A percentile compares a stretch with the other conserved stretches of the same genome.
Evolutionary conservation across 2,797 vertebrate species (phyloP).

Genomic region (Periparus ater): DNA sequence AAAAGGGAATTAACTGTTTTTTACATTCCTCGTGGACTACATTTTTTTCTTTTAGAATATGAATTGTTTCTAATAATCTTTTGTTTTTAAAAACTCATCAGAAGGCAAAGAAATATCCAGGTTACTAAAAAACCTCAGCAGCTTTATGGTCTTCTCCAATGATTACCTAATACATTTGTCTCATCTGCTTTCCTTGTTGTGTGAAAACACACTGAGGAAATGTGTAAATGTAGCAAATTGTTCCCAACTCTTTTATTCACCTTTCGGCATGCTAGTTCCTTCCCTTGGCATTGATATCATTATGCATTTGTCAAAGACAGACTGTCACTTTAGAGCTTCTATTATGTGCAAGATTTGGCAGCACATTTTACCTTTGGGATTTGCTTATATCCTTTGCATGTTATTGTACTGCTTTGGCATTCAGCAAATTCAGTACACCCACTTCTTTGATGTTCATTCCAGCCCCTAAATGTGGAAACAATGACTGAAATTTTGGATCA

Average conservation of each 20-base stretch:
- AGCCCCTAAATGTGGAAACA: conserved; percentile 83
- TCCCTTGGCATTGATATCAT: conserved; percentile 81
- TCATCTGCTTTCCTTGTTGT: conserved; percentile 73
- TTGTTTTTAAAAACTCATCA: conserved; percentile 51
- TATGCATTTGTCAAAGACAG: conserved; percentile 80
- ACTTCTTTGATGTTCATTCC: conserved; percentile 83
- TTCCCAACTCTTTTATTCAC: conserved; percentile 77
- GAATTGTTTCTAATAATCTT: conserved; percentile 52
- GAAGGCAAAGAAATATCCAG: conserved; percentile 29
- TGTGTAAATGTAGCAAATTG: conserved; percentile 76
- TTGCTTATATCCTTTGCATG: conserved; percentile 83
- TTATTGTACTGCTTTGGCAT: conserved; percentile 82
- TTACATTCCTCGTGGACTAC: conserved; percentile 16
- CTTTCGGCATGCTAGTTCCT: conserved; percentile 80
- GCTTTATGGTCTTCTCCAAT: conserved; percentile 28
- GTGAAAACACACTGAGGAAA: conserved; percentile 79
- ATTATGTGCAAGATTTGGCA: conserved; percentile 84
- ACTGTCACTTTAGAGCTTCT: conserved; percentile 79
- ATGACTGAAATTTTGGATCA: conserved; percentile 82
- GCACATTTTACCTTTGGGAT: conserved; percentile 78
- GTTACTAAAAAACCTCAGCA: conserved; percentile 36
- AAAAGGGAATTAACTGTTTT: conserved; percentile 67
- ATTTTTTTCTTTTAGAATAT: conserved; percentile 1
- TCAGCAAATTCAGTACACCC: conserved; percentile 77
- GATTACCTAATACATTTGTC: conserved; percentile 70